Percentiles rank a stretch among this genome's conserved stretches.
phyloP scores from a whole-genome alignment of 2,797 vertebrate species.

The Tachyglossus aculeatus region DNA sequence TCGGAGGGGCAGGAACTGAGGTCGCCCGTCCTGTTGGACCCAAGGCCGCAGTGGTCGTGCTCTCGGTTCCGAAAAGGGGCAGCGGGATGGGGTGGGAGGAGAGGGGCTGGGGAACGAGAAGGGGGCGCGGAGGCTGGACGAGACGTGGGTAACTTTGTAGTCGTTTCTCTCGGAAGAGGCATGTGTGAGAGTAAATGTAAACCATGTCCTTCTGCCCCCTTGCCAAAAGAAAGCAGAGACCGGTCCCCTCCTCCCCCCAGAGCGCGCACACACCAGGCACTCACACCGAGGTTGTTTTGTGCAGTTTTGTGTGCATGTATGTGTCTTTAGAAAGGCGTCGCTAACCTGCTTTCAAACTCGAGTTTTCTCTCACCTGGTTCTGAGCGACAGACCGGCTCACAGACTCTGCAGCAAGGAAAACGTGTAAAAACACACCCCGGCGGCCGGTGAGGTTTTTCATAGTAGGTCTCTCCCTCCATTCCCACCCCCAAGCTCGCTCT shows the following conservation, averaged over 20 bases:
- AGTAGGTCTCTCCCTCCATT: background rate
- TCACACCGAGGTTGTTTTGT: no score
- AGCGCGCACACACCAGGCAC: no score
- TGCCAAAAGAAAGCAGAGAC: background rate
- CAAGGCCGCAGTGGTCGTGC: no score
- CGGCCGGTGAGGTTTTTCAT: background rate
- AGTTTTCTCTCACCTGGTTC: background rate
- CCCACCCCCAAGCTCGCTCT: background rate
- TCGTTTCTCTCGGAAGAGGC: background rate
- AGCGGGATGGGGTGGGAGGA: no score
- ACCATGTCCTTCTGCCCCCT: constrained; percentile 18
- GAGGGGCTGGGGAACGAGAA: no score
- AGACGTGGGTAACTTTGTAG: background rate
- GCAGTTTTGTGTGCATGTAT: no score
- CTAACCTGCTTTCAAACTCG: constrained; percentile 38
- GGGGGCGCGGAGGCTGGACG: background rate
- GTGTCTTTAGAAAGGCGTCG: background rate
- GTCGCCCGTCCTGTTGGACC: constrained; percentile 27
- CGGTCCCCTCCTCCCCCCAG: background rate
- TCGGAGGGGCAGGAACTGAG: constrained; percentile 59
- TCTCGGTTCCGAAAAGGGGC: no score
- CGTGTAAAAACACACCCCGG: constrained; percentile 19
- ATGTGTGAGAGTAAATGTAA: constrained; percentile 56
- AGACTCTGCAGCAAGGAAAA: constrained; percentile 11
- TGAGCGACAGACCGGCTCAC: constrained; percentile 5